Percentiles rank a stretch among this genome's conserved stretches.
Conservation (phyloP, 1,140 invertebrate genomes). For the honey bee (Apis mellifera) region Amel_HAv3.1 CM009931.2:15447501-15448000, state of each 20-base stretch:
- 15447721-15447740: not conserved
- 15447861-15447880: not conserved
- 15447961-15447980: too few species aligned
- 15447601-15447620: constrained; percentile 81
- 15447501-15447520: constrained; percentile 80
- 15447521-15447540: constrained; percentile 65
- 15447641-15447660: constrained; percentile 81
- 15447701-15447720: not conserved
- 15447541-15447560: constrained; percentile 26
- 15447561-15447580: constrained; percentile 81
- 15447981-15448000: not conserved
- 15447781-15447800: constrained; percentile 50
- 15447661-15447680: constrained; percentile 81
- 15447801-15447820: constrained; percentile 45
- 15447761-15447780: constrained; percentile 17
- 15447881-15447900: not conserved
- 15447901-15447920: not conserved
- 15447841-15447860: not conserved
- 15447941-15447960: too few species aligned
- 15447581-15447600: constrained; percentile 82
- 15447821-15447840: constrained; percentile 36
- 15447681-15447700: constrained; percentile 68
- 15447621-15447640: constrained; percentile 81
- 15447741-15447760: constrained; percentile 41
- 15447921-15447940: not conserved